phyloP scores from a whole-genome alignment of 2,113 vertebrate species.

The Microtus richardsoni region DNA sequence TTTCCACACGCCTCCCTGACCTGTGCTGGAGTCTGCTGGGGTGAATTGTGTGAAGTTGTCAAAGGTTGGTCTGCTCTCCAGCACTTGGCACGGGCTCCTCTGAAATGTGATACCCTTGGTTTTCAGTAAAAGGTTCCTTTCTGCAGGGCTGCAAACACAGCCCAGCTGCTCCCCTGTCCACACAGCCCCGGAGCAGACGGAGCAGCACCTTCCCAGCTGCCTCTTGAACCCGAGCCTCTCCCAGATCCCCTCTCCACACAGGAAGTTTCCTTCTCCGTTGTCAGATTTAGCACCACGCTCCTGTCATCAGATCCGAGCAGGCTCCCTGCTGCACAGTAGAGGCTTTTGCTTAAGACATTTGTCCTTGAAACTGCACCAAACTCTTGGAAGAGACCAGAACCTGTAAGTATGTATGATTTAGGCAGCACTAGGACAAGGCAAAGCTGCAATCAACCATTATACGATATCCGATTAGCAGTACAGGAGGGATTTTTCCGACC shows the following conservation, averaged over 20 bases:
- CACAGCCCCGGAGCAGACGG: slow-evolving; percentile 89
- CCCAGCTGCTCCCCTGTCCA: slow-evolving; percentile 90
- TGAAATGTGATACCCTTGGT: slow-evolving; percentile 95
- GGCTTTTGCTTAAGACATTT: slow-evolving; percentile 94
- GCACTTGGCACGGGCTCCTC: slow-evolving; percentile 91
- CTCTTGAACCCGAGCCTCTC: slow-evolving; percentile 89
- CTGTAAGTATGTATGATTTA: slow-evolving; percentile 95
- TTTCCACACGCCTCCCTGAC: slow-evolving; percentile 66
- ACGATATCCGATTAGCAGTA: slow-evolving; percentile 84
- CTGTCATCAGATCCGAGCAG: slow-evolving; percentile 90
- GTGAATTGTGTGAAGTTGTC: slow-evolving; percentile 86
- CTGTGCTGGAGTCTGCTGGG: slow-evolving; percentile 70
- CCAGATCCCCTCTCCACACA: slow-evolving; percentile 88
- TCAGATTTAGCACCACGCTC: slow-evolving; percentile 87
- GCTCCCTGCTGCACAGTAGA: slow-evolving; percentile 92
- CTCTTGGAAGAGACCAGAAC: slow-evolving; percentile 97
- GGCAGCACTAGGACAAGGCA: slow-evolving; percentile 85
- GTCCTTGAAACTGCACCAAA: slow-evolving; percentile 99
- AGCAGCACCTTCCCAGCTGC: slow-evolving; percentile 88
- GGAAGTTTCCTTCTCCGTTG: slow-evolving; percentile 88
- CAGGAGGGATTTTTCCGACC: slow-evolving; percentile 82
- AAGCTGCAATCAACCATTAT: slow-evolving; percentile 91
- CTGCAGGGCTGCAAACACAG: slow-evolving; percentile 93
- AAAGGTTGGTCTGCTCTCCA: slow-evolving; percentile 88
- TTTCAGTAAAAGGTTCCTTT: slow-evolving; percentile 92